Percentiles rank a stretch among this genome's conserved stretches.
These are phyloP conservation scores for Lepidothrix coronata DNA, from an alignment of 2,113 vertebrate genomes.

Conservation along the genomic window DNA sequence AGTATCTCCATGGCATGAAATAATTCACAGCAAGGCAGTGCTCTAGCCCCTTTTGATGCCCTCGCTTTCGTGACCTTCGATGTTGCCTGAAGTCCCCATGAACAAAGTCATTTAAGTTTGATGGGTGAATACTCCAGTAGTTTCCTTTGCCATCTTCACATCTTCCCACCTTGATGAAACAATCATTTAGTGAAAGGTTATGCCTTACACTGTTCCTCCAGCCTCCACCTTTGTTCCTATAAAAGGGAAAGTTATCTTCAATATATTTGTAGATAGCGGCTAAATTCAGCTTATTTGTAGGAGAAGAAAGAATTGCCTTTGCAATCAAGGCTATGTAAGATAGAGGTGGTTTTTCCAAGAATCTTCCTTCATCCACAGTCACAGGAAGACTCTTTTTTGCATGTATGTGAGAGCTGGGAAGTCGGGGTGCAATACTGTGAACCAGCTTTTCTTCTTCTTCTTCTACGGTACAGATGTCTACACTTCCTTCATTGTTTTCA, in stretches of 20 bases:
- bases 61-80: slow-evolving; percentile 36
- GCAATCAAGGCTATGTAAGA: slow-evolving; percentile 73
- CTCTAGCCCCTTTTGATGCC: slow-evolving; percentile 9
- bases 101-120: slow-evolving; percentile 56
- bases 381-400: neutral
- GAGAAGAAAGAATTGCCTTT: slow-evolving; percentile 72
- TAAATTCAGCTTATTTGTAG: slow-evolving; percentile 68
- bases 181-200: slow-evolving; percentile 67
- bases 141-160: slow-evolving; percentile 69
- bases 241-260: slow-evolving; percentile 70
- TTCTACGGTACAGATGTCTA: neutral
- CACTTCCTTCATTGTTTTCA: neutral
- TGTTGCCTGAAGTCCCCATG: slow-evolving; percentile 63
- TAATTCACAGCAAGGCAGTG: neutral
- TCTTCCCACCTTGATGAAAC: slow-evolving; percentile 69
- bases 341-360: slow-evolving; percentile 54
- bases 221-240: slow-evolving; percentile 46
- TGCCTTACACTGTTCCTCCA: slow-evolving; percentile 67
- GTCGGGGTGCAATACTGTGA: neutral
- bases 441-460: neutral
- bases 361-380: neutral
- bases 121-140: slow-evolving; percentile 67
- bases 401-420: neutral
- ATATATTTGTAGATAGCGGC: slow-evolving; percentile 72
- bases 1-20: neutral